Base-by-base conservation (phyloP, 2,113 vertebrate species). In the Dendropsophus ebraccatus region DNA sequence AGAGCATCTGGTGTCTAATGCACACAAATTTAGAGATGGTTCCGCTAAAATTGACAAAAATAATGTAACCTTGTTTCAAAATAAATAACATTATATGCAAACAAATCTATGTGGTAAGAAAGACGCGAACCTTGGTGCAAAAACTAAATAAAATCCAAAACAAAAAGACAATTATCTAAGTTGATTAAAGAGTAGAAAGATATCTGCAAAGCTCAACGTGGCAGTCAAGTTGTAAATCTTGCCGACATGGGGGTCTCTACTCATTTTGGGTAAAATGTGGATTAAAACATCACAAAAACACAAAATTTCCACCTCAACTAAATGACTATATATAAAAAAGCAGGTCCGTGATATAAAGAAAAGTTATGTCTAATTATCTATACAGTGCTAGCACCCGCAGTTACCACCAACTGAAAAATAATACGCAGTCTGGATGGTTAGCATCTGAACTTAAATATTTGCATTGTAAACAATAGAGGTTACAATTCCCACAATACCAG, bases 1-100 rank as follows among this genome's bases (percentile, higher is more conserved):
- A 21, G 16, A 50, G 14, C 35, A 65, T 41, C 87, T 82, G 3
- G 41, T 60, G 19, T 88, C 87, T 88, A 28, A 50, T 19, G 7
- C 25, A 49, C 73, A 19, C 14, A 19, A 41, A 76, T 50, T 30
- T 30, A 50, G 12, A n/a, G 37, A 25, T 11, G 21, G 23, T 16
- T 47, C 10, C 5, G 13, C 41, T 25, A 49, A 17, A 74, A 49
- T 47, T n/a, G 21, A 12, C 45, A 41, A 69, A 35, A 35, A 69
- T 69, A 0, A 69, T 8, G 30, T 19, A 14, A 69, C 7, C 17
- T 35, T 7, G 30, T 17, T 69, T 69, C 23, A 0, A 13, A 35
- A 69, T 19, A 19, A 35, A 32, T 35, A 7, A 69, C 16, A 23
- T 16, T 1, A 12, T 32, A 1, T 62, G 28, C 9, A 28, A 62